Conservation (phyloP, 2,113 vertebrate genomes). For the Corvus hawaiiensis region DNA sequence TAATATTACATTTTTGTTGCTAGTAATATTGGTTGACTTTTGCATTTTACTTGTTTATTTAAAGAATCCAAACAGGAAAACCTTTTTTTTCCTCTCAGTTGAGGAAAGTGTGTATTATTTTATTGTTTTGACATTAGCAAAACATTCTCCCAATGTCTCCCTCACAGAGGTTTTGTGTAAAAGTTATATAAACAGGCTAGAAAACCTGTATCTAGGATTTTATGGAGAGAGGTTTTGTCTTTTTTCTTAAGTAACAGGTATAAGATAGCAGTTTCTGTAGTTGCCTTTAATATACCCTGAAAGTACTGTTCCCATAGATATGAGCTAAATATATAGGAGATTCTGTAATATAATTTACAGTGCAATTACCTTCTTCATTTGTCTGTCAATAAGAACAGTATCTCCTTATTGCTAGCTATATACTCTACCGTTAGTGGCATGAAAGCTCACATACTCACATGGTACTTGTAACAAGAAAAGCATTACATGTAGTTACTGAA, state of each 20-base stretch:
- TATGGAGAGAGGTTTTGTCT: neutral
- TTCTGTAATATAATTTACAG: neutral
- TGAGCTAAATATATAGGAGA: neutral
- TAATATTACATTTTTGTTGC: neutral
- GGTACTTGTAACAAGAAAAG: neutral
- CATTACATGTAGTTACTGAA: neutral
- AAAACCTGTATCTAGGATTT: neutral
- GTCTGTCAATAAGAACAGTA: neutral
- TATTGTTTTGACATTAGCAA: neutral
- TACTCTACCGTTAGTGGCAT: neutral
- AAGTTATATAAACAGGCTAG: neutral
- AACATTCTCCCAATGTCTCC: neutral
- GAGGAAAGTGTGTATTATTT: neutral
- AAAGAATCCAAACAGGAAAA: neutral
- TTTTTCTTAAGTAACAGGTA: neutral
- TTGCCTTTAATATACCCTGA: neutral
- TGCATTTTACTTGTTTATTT: neutral
- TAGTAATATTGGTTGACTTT: neutral
- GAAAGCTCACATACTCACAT: neutral
- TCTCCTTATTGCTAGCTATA: neutral
- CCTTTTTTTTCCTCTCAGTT: accelerated
- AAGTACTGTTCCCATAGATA: neutral
- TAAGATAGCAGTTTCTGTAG: neutral
- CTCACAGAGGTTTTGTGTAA: neutral
- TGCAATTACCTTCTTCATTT: neutral